Evolutionary conservation across 2,888 invertebrate genomes (phyloP).

Genomic region (Himalopsyche tibetana): DNA sequence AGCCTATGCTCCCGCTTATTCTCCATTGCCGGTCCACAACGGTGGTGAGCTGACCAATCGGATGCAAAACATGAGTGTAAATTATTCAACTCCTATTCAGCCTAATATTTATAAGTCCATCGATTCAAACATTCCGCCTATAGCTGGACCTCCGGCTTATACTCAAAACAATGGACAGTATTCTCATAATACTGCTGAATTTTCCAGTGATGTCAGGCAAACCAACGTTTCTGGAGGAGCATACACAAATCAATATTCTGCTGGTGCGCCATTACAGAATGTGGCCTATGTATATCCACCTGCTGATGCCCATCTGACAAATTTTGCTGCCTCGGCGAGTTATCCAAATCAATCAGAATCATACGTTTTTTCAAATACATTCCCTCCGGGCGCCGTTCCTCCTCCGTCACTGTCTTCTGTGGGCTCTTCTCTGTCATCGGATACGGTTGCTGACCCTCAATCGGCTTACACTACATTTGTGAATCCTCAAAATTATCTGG

Average conservation of each 20-base stretch:
- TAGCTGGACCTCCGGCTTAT: not conserved
- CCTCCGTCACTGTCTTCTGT: not conserved
- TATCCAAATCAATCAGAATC: not conserved
- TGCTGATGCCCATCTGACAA: not conserved
- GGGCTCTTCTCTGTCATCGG: not conserved
- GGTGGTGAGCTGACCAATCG: conserved; percentile 48
- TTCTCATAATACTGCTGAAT: not conserved
- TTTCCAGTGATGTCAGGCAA: not conserved
- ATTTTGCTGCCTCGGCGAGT: not conserved
- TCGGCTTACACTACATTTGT: not conserved
- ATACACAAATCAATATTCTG: not conserved
- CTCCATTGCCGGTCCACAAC: not conserved
- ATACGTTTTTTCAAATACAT: not conserved
- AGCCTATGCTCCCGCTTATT: conserved; percentile 18
- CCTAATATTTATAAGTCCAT: not conserved
- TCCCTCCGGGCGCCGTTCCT: not conserved
- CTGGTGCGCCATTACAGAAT: not conserved
- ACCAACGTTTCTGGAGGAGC: not conserved
- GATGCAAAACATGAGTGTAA: conserved; percentile 63
- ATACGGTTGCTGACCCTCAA: not conserved
- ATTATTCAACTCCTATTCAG: conserved; percentile 46
- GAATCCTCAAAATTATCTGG: not conserved
- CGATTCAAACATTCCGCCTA: not conserved
- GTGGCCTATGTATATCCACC: not conserved
- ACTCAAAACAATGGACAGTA: not conserved